These are phyloP conservation scores for Bembecia ichneumoniformis DNA, from an alignment of 2,888 invertebrate genomes.

Conservation along the genomic window DNA sequence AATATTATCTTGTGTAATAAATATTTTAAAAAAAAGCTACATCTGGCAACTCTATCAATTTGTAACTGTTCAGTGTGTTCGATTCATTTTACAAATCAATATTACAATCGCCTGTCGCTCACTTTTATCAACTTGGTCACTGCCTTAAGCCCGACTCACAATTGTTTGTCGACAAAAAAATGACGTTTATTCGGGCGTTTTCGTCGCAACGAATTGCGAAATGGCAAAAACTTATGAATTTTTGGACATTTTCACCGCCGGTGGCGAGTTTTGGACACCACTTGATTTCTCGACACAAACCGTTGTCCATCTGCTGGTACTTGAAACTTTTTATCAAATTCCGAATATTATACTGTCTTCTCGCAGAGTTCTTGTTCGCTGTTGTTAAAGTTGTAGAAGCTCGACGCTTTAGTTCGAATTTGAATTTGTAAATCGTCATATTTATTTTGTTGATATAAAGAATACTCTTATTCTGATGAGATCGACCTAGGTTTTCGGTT, in stretches of 20 bases:
- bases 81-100: no score
- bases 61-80: no score
- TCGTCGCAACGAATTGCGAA: constrained; percentile 30
- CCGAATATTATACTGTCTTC: constrained; percentile 10
- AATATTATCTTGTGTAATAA: no score
- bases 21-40: no score
- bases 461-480: no score
- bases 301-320: constrained; percentile 21
- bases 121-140: not conserved
- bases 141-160: constrained; percentile 16
- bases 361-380: constrained; percentile 29
- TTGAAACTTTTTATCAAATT: no score
- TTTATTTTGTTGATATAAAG: no score
- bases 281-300: constrained; percentile 20
- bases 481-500: no score
- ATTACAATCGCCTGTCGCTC: not conserved
- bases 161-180: constrained; percentile 39
- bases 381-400: constrained; percentile 19
- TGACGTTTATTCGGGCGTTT: constrained; percentile 39
- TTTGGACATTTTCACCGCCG: constrained; percentile 34
- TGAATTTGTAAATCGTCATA: no score
- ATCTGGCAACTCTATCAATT: no score
- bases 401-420: no score
- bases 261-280: constrained; percentile 14
- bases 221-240: constrained; percentile 37